Evolutionary conservation across 2,113 vertebrate species (phyloP), one percentile per base, ranked within the genome.

Genomic region (Toxotes chatareus): DNA sequence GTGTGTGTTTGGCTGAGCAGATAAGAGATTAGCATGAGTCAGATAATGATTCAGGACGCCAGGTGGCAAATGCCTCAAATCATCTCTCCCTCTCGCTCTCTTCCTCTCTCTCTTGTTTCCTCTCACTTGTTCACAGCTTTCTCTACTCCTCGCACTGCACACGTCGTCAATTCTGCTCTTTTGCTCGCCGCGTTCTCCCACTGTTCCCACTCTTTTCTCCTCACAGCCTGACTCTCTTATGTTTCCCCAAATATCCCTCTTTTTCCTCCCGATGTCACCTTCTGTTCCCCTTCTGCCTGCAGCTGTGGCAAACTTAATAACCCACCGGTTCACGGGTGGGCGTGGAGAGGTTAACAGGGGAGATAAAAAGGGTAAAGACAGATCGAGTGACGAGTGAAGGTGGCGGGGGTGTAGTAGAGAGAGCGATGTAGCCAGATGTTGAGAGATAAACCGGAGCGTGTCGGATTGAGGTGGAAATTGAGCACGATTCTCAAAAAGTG

Each of bases 21-120:
- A 94, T 92, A 89, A 94, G 92, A 93, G 90, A 93, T 93, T 91
- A 86, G 86, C 90, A 90, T 95, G 92, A 94, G 88, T 94, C 92
- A 94, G 87, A 93, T 93, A 93, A 90, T 93, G 92, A 95, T 84
- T 93, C 93, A 92, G 90, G 87, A 89, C 72, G 81, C 88, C 91
- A 93, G 94, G 93, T 94, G 90, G 92, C 92, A 92, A 93, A 88
- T 89, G 91, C 81, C 73, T 92, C 84, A 91, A 94, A 92, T 91
- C 77, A 80, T 71, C 47, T 84, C 73, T 59, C 73, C 42, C 80
- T 82, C 73, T 66, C 81, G 66, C 72, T 72, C 67, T 86, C 73
- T 79, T 38, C 36, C 77, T 73, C 72, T 76, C 73, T 66, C 69
- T 57, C 83, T 67, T 61, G 36, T 79, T 87, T 84, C 76, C 86